Evolutionary conservation across 2,888 invertebrate species (phyloP).

Genomic region (Aphodius granarius): DNA sequence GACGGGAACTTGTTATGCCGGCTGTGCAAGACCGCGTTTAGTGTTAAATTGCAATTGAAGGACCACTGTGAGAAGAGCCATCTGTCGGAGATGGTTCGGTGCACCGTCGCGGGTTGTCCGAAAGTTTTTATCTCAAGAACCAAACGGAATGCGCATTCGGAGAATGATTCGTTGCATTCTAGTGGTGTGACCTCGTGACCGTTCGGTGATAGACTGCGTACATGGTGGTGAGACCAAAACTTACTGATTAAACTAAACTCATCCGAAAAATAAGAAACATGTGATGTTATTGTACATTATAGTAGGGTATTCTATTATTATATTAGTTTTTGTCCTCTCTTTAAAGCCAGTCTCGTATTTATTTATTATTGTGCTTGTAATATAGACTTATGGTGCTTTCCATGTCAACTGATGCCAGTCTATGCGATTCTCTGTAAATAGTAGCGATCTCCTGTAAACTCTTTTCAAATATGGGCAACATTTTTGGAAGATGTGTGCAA

Average conservation of each 20-base stretch:
- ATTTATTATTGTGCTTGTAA: conserved; percentile 41
- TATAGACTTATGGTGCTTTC: conserved; percentile 29
- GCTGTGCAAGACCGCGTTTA: conserved; percentile 67
- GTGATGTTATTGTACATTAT: conserved; percentile 50
- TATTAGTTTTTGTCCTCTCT: conserved; percentile 25
- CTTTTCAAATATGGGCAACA: conserved; percentile 34
- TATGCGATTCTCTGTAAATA: conserved; percentile 44
- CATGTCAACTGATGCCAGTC: conserved; percentile 34
- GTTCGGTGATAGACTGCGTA: conserved; percentile 38
- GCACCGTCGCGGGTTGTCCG: conserved; percentile 75
- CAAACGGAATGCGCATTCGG: conserved; percentile 75
- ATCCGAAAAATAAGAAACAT: conserved; percentile 29
- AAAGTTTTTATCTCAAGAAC: conserved; percentile 79
- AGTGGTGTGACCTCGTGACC: conserved; percentile 53
- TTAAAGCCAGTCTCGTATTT: conserved; percentile 49
- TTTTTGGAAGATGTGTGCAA: conserved; percentile 47
- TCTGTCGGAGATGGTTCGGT: conserved; percentile 69
- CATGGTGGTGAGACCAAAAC: conserved; percentile 47
- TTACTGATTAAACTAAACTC: conserved; percentile 18
- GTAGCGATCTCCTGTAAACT: conserved; percentile 45
- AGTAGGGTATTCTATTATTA: conserved; percentile 41
- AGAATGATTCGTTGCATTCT: conserved; percentile 62
- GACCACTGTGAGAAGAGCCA: conserved; percentile 75
- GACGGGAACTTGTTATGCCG: conserved; percentile 71
- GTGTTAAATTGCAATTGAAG: conserved; percentile 65